Percentiles rank a stretch among this genome's conserved stretches.
Conservation (phyloP, 23 tunicate species). For the Botrylloides violaceus region DNA sequence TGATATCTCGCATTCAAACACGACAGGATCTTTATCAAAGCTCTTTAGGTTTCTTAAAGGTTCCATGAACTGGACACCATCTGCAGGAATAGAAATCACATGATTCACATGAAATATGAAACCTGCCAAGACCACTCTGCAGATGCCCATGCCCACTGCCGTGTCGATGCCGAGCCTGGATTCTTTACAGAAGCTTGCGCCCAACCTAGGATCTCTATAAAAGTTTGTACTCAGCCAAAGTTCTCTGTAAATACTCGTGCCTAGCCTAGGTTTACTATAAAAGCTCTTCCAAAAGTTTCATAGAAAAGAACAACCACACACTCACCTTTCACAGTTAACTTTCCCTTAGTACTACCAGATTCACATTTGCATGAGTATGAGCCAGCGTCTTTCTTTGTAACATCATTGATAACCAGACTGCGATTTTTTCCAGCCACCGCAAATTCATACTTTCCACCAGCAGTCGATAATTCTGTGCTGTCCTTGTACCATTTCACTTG, state of each 20-base stretch:
- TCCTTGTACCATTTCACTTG: slow-evolving; percentile 16
- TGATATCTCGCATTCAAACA: slow-evolving; percentile 15
- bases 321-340: slow-evolving; percentile 20
- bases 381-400: slow-evolving; percentile 5
- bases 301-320: background rate
- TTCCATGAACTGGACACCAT: slow-evolving; percentile 13
- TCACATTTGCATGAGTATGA: slow-evolving; percentile 19
- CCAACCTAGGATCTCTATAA: too few species aligned
- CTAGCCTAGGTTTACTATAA: background rate
- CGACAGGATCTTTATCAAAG: slow-evolving; percentile 23
- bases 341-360: slow-evolving; percentile 4
- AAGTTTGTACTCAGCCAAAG: too few species aligned
- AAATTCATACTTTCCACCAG: slow-evolving; percentile 17
- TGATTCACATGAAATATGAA: background rate
- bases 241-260: background rate
- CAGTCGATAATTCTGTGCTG: slow-evolving; percentile 6
- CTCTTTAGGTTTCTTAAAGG: background rate
- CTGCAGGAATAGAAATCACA: background rate
- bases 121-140: background rate
- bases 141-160: background rate
- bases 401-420: background rate
- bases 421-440: slow-evolving; percentile 8
- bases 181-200: too few species aligned
- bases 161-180: background rate
- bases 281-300: background rate